Base-by-base conservation (phyloP, 1,140 invertebrate genomes). In the Aplysia californica region DNA sequence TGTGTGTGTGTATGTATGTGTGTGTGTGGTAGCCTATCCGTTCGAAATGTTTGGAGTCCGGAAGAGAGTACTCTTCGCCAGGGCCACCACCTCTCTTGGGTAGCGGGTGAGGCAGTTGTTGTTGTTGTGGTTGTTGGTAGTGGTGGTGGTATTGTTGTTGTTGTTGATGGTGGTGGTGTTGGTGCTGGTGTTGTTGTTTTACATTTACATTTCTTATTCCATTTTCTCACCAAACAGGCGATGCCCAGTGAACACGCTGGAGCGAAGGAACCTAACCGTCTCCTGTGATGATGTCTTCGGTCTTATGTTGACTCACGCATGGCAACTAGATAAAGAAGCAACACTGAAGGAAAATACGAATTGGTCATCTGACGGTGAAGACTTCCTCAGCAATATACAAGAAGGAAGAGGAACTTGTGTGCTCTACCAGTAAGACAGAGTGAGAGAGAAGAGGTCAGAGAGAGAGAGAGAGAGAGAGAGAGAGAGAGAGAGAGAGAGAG, bases 391-490 rank as follows among this genome's bases (percentile, higher is more conserved):
- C 1, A 67, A 67, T 23, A 36, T 67, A 36, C 6, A 39, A 23
- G n/a, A n/a, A 2, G 65, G 65, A 10, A 39, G 36, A 20, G 65
- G 65, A 1, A 35, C 36, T 23, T 67, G 65, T 38, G 65, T 39
- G 15, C 36, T 67, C 26, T 67, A 38, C 36, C 36, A 39, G 65
- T 67, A 67, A 39, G n/a, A n/a, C n/a, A n/a, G n/a, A n/a, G n/a
- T n/a, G n/a, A n/a, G n/a, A n/a, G n/a, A n/a, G n/a, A n/a, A n/a
- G n/a, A n/a, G n/a, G n/a, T n/a, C n/a, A n/a, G n/a, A n/a, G n/a
- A n/a, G n/a, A n/a, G n/a, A n/a, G n/a, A n/a, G n/a, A n/a, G n/a
- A n/a, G n/a, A n/a, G n/a, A n/a, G n/a, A n/a, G n/a, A n/a, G n/a
- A n/a, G n/a, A n/a, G n/a, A n/a, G n/a, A n/a, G n/a, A n/a, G n/a